These are phyloP conservation scores for Eciton burchellii DNA, from an alignment of 1,140 invertebrate genomes.

Conservation along the genomic window DNA sequence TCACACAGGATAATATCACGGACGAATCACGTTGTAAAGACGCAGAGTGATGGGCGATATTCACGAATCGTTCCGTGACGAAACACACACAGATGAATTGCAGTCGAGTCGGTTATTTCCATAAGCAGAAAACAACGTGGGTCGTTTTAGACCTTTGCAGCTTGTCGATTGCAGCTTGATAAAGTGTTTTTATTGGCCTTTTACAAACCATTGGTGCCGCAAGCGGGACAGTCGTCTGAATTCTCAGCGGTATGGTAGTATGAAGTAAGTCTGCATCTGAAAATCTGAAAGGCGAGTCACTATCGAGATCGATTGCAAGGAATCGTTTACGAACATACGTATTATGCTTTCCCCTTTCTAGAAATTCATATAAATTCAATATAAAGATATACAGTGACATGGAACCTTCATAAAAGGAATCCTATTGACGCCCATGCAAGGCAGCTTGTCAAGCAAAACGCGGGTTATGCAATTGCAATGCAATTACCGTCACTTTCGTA, in stretches of 20 bases:
- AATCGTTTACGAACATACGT: too few relatives aligned
- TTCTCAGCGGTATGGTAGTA: too few relatives aligned
- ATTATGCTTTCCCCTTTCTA: too few relatives aligned
- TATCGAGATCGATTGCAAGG: too few relatives aligned
- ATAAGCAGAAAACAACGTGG: slow-evolving; percentile 38
- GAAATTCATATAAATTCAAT: too few relatives aligned
- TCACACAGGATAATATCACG: not conserved
- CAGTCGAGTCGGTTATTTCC: slow-evolving; percentile 6
- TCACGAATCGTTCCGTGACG: slow-evolving; percentile 2
- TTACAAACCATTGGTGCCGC: not conserved
- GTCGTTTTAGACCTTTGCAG: slow-evolving; percentile 1
- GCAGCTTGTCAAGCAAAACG: slow-evolving; percentile 4
- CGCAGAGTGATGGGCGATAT: not conserved
- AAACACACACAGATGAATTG: slow-evolving; percentile 31
- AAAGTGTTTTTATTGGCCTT: slow-evolving; percentile 32
- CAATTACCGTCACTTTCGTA: slow-evolving; percentile 62
- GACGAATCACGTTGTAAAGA: not conserved
- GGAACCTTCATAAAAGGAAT: too few relatives aligned
- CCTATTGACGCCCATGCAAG: too few relatives aligned
- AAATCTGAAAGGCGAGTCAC: too few relatives aligned
- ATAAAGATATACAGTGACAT: too few relatives aligned
- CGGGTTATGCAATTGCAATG: slow-evolving; percentile 25
- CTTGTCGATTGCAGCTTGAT: slow-evolving; percentile 8
- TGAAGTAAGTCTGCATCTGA: too few relatives aligned
- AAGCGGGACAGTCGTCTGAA: too few relatives aligned